These are phyloP conservation scores for Pristis pectinata DNA, from an alignment of 2,797 vertebrate species.

Conservation along the genomic window DNA sequence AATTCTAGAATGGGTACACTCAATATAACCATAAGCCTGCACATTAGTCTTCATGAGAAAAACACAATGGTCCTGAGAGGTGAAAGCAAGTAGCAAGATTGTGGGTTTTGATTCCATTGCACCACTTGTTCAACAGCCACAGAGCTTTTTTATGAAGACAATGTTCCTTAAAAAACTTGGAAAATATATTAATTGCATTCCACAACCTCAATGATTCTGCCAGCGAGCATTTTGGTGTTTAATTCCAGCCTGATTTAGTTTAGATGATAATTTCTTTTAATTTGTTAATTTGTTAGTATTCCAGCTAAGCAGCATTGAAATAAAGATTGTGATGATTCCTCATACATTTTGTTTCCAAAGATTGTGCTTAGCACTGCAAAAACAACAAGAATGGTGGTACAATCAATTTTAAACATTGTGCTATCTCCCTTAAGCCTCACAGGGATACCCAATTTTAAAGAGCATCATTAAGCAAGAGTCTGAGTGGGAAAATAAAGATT, in stretches of 20 bases:
- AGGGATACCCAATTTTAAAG: no score
- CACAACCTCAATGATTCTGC: background rate
- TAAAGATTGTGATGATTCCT: background rate
- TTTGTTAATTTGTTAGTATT: background rate
- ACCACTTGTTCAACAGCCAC: background rate
- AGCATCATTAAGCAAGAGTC: background rate
- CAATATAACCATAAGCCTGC: no score
- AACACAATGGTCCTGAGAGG: background rate
- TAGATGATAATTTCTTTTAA: background rate
- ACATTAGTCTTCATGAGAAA: background rate
- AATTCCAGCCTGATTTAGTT: background rate
- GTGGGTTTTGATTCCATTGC: background rate
- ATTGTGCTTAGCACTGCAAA: background rate
- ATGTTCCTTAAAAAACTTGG: background rate
- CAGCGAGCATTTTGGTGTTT: background rate
- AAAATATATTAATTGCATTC: background rate
- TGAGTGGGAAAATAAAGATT: background rate
- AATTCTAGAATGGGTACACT: no score
- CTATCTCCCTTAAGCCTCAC: background rate
- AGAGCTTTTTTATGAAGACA: background rate
- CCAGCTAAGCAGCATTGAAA: background rate
- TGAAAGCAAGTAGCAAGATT: background rate
- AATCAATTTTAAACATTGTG: background rate
- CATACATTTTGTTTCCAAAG: background rate
- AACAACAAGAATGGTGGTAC: background rate